A percentile compares a stretch with the other conserved stretches of the same genome.
phyloP scores from a whole-genome alignment of 2,113 vertebrate species.

The Eulacestoma nigropectus region DNA sequence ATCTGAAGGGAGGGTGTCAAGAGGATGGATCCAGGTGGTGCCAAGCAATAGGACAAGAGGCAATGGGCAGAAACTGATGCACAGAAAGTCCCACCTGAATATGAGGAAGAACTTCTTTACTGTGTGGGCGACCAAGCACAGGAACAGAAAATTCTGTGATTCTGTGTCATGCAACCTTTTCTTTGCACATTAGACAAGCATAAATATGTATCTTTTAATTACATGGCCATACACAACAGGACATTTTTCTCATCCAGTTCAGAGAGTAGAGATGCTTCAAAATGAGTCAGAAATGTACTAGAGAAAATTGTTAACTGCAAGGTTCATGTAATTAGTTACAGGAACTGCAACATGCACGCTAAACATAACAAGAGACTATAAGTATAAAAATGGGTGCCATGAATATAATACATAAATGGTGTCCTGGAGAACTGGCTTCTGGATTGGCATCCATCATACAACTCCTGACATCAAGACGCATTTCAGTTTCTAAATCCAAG shows the following conservation, averaged over 20 bases:
- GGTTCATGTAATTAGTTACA: not conserved
- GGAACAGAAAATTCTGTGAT: not conserved
- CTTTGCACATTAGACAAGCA: not conserved
- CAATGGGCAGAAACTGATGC: not conserved
- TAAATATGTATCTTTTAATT: not conserved
- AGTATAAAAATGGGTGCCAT: not conserved
- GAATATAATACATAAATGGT: not conserved
- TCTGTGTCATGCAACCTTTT: not conserved
- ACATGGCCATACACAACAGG: not conserved
- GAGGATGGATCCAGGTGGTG: not conserved
- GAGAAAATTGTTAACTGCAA: not conserved
- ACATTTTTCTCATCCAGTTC: not conserved
- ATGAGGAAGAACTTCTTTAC: not conserved
- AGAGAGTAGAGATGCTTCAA: not conserved
- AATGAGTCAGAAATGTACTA: rapidly evolving
- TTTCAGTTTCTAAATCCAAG: not conserved
- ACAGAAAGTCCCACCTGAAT: not conserved
- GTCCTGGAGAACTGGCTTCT: not conserved
- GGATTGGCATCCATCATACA: not conserved
- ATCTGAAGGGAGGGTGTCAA: not conserved
- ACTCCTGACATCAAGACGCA: not conserved
- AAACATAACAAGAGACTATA: not conserved
- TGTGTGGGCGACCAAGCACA: not conserved
- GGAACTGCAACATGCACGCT: not conserved
- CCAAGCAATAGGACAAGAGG: not conserved